These are phyloP conservation scores for Varanus komodoensis DNA, from an alignment of 2,113 vertebrate species.

Conservation along the genomic window DNA sequence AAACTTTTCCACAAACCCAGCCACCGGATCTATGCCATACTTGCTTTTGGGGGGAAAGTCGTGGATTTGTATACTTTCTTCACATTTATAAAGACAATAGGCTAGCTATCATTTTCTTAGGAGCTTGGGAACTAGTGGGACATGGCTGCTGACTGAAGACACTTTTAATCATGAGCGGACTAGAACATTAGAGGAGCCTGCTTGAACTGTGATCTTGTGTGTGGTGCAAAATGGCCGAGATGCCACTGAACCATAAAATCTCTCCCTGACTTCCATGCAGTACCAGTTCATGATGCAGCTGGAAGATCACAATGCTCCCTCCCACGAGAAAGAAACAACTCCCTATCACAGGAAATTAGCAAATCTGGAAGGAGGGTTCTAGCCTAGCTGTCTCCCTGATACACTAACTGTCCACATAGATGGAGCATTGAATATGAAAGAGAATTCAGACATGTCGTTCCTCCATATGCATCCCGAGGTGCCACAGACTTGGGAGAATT, in stretches of 20 bases:
- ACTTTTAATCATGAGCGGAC: neutral
- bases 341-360: neutral
- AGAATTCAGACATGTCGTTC: neutral
- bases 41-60: conserved; percentile 1
- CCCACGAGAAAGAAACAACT: neutral
- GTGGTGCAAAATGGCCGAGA: neutral
- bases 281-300: neutral
- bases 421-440: neutral
- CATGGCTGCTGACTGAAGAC: neutral
- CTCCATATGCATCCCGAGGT: neutral
- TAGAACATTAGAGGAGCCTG: neutral
- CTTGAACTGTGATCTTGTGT: neutral
- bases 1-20: neutral
- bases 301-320: neutral
- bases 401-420: neutral
- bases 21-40: neutral
- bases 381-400: neutral
- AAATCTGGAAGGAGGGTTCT: neutral
- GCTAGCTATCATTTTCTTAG: neutral
- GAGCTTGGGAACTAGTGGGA: neutral
- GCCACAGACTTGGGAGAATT: neutral
- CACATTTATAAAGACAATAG: conserved; percentile 5
- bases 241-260: neutral
- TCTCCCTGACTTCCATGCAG: neutral
- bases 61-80: neutral